A percentile compares a stretch with the other conserved stretches of the same genome.
These are phyloP conservation scores for Zaprionus ornatus DNA, from an alignment of 1,140 invertebrate genomes.

Conservation along the genomic window DNA sequence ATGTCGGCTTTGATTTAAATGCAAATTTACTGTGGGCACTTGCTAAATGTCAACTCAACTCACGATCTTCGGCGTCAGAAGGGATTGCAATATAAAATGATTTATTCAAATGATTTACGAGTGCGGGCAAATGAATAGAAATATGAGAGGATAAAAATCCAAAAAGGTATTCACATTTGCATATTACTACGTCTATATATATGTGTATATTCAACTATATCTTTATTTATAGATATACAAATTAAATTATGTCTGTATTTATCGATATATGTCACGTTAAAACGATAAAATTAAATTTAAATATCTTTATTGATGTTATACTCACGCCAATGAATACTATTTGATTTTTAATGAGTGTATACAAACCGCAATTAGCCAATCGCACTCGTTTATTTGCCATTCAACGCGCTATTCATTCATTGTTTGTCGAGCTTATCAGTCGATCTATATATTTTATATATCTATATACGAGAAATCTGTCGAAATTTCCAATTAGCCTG, in stretches of 20 bases:
- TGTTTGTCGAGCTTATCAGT: background rate
- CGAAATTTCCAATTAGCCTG: constrained; percentile 28
- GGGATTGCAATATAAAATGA: constrained; percentile 45
- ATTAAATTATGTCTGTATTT: background rate
- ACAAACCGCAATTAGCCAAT: background rate
- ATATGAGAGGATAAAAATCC: background rate
- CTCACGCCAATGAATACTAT: background rate
- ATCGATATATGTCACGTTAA: background rate
- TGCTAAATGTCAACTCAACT: constrained; percentile 66
- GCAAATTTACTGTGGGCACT: constrained; percentile 53
- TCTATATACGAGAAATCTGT: constrained; percentile 8
- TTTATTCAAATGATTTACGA: constrained; percentile 36
- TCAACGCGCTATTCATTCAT: background rate
- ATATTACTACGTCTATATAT: background rate
- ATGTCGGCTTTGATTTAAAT: constrained; percentile 75
- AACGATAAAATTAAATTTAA: background rate
- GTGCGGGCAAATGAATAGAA: constrained; percentile 14
- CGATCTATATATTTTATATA: background rate
- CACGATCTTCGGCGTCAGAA: constrained; percentile 52
- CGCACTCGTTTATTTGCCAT: constrained; percentile 1
- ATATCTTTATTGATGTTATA: background rate
- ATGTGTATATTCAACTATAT: background rate
- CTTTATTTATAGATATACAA: background rate
- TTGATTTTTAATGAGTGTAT: background rate
- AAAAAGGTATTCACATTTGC: background rate